These are phyloP conservation scores for Drepana falcataria DNA, from an alignment of 2,888 invertebrate genomes.

Conservation along the genomic window DNA sequence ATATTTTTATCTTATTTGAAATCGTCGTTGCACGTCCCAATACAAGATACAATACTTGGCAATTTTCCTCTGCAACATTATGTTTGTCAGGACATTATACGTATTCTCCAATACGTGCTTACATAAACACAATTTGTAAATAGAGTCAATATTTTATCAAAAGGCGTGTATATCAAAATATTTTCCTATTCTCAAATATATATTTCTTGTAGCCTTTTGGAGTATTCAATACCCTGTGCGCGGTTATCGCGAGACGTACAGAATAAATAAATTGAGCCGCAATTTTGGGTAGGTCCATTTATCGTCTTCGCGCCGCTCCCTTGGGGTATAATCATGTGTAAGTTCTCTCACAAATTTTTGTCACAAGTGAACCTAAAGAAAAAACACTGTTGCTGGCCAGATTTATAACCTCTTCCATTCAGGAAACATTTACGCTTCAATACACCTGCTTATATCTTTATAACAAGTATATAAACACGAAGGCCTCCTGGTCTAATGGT, in stretches of 20 bases:
- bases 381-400: not conserved
- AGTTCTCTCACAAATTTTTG: not conserved
- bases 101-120: not conserved
- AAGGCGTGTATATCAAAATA: not conserved
- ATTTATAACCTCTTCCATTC: not conserved
- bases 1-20: too few relatives aligned
- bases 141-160: not conserved
- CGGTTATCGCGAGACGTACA: not conserved
- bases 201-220: not conserved
- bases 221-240: not conserved
- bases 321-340: not conserved
- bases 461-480: too few relatives aligned
- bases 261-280: not conserved
- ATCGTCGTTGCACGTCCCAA: too few relatives aligned
- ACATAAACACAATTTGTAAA: not conserved
- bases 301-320: not conserved
- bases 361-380: not conserved
- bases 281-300: not conserved
- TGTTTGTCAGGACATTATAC: too few relatives aligned
- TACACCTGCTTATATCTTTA: too few relatives aligned
- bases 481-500: too few relatives aligned
- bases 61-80: too few relatives aligned
- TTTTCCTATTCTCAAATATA: not conserved
- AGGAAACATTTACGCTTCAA: too few relatives aligned
- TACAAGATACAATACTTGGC: too few relatives aligned